Percentiles rank a stretch among this genome's conserved stretches.
Evolutionary conservation across 2,888 invertebrate genomes (phyloP).

Genomic region (Caenorhabditis sp.): DNA sequence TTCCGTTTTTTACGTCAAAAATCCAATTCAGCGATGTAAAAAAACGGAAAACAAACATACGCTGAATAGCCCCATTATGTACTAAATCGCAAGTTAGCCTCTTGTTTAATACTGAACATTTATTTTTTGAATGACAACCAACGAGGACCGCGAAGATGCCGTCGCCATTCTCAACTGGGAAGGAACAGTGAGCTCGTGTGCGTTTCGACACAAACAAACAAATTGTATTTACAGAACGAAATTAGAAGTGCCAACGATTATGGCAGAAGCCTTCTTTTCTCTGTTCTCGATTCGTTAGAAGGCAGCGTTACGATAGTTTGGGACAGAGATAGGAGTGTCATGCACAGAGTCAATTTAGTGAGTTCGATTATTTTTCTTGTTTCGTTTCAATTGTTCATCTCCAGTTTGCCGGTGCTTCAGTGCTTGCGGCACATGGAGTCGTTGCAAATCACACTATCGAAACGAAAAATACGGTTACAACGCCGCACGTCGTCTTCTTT

Average conservation of each 20-base stretch:
- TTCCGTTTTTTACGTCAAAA: too few species aligned
- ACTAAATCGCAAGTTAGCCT: neutral
- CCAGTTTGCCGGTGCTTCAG: conserved; percentile 57
- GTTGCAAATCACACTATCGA: conserved; percentile 56
- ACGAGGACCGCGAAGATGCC: conserved; percentile 33
- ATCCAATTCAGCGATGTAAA: too few species aligned
- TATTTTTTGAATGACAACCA: conserved; percentile 21
- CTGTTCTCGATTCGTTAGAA: conserved; percentile 69
- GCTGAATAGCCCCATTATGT: neutral
- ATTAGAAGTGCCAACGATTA: conserved; percentile 61
- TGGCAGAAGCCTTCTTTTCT: conserved; percentile 68
- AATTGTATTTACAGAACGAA: conserved; percentile 33
- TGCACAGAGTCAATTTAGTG: conserved; percentile 73
- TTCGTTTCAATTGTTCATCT: conserved; percentile 8
- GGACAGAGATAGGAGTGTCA: conserved; percentile 68
- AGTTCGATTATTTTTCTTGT: conserved; percentile 6
- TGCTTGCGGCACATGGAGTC: conserved; percentile 57
- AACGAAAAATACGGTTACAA: conserved; percentile 11
- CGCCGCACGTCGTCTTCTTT: conserved; percentile 62
- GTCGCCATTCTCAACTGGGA: conserved; percentile 48
- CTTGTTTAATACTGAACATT: neutral
- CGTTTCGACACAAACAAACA: too few species aligned
- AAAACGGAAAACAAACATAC: too few species aligned
- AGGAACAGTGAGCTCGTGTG: conserved; percentile 23
- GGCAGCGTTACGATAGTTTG: conserved; percentile 75